These are phyloP conservation scores for Drosophila parabipectinata DNA, from an alignment of 1,140 invertebrate genomes.

Conservation along the genomic window DNA sequence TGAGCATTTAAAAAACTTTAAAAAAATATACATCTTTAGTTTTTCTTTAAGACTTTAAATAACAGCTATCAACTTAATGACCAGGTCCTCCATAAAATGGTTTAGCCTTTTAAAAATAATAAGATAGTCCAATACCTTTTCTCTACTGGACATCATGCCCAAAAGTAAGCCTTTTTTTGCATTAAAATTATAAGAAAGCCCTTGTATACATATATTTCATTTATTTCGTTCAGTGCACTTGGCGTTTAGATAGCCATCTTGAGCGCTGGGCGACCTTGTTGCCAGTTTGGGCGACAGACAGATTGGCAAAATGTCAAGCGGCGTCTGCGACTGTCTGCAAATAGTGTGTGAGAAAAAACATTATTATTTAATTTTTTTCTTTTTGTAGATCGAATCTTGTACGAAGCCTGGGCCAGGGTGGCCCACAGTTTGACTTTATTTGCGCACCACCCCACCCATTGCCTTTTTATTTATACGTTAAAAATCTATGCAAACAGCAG, in stretches of 20 bases:
- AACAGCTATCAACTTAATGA: no score
- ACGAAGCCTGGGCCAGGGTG: constrained; percentile 37
- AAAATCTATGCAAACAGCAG: constrained; percentile 76
- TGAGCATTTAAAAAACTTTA: no score
- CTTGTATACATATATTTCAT: no score
- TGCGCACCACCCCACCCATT: constrained; percentile 19
- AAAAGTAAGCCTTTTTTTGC: no score
- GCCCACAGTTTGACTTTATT: constrained; percentile 35
- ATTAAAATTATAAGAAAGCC: no score
- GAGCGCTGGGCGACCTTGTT: constrained; percentile 73
- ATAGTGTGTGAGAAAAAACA: constrained; percentile 62
- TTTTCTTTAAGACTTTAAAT: no score
- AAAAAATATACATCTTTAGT: no score
- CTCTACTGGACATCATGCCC: no score
- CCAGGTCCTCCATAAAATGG: no score
- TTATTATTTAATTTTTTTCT: constrained; percentile 22
- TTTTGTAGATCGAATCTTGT: constrained; percentile 32
- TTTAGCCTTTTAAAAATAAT: no score
- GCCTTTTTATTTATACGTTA: constrained; percentile 75
- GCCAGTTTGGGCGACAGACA: constrained; percentile 48
- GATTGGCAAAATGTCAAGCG: constrained; percentile 73
- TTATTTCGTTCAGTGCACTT: constrained; percentile 27
- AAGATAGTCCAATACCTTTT: no score
- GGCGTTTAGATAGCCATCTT: constrained; percentile 63
- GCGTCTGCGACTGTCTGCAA: constrained; percentile 50